Evolutionary conservation across 2,113 vertebrate genomes (phyloP).

Genomic region (Catagonus wagneri): DNA sequence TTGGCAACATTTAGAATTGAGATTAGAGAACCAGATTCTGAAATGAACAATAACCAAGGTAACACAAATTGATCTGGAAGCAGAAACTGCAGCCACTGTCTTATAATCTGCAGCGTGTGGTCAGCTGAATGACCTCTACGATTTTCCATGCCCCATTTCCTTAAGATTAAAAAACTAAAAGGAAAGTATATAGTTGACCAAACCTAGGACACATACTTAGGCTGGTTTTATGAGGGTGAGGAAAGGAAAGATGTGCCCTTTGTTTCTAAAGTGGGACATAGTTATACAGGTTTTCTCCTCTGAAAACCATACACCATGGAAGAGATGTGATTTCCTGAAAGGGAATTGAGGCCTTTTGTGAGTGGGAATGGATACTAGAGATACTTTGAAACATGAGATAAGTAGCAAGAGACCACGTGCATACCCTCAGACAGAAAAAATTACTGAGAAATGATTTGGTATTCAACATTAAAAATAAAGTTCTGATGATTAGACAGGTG

Average conservation of each 20-base stretch:
- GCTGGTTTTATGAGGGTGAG: not conserved
- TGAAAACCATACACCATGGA: not conserved
- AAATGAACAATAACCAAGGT: not conserved
- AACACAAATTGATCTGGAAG: not conserved
- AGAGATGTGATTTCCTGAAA: not conserved
- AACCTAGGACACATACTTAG: not conserved
- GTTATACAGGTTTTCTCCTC: not conserved
- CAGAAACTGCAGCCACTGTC: not conserved
- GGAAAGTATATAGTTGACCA: not conserved
- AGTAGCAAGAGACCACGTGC: not conserved
- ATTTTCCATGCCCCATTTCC: not conserved
- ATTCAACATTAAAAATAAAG: constrained; percentile 1
- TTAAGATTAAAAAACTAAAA: not conserved
- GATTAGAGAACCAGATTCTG: not conserved
- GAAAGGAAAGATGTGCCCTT: not conserved
- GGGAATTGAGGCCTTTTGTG: not conserved
- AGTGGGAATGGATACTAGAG: not conserved
- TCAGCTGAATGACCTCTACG: not conserved
- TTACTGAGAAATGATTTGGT: not conserved
- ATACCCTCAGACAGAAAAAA: not conserved
- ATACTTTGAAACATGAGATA: not conserved
- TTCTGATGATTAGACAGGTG: constrained; percentile 1
- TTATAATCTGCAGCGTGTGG: not conserved
- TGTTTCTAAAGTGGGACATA: not conserved
- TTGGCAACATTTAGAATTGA: not conserved